Evolutionary conservation across 2,888 invertebrate species (phyloP), one percentile per base, ranked within the genome.

Genomic region (Tiphia femorata): DNA sequence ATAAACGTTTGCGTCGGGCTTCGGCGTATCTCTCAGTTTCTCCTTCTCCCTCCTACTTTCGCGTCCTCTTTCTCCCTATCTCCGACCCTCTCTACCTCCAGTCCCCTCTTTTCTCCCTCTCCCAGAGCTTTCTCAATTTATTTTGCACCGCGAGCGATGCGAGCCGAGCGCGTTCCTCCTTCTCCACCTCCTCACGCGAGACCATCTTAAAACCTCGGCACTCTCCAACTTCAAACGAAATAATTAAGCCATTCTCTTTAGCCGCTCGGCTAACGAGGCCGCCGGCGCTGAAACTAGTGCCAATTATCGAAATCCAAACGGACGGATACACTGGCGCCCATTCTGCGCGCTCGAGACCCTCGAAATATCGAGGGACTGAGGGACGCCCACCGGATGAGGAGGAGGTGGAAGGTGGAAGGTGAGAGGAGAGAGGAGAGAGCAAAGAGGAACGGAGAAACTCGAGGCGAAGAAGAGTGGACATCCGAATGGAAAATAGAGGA

Each of bases 151-250:
- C 25, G 49, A 60, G 20, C 49, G 41, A 20, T 10, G 23, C 4
- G 38, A 25, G 35, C 16, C 35, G n/a, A n/a, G n/a, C 3, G 16
- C 14, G 19, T 3, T 19, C 19, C 38, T 38, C 17, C 33, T 2
- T 33, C 33, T 33, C 33, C 2, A 3, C n/a, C n/a, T n/a, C n/a
- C n/a, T n/a, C n/a, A n/a, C n/a, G 8, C 37, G n/a, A n/a, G n/a
- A 44, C 60, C 62, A 62, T 62, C 67, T 64, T 58, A 16, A 44
- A 68, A 20, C 16, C 35, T 48, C 47, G 65, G 72, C 72, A 67
- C 73, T 76, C 72, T 72, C 75, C 56, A 73, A 82, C 80, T 80
- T 82, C 80, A 82, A 83, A 82, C 80, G 79, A 81, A 81, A 81
- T 82, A 81, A 82, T 83, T 79, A 76, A 80, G 77, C 77, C 78